Base-by-base conservation (phyloP, 2,797 vertebrate genomes). In the Halcyon leucocephala region DNA sequence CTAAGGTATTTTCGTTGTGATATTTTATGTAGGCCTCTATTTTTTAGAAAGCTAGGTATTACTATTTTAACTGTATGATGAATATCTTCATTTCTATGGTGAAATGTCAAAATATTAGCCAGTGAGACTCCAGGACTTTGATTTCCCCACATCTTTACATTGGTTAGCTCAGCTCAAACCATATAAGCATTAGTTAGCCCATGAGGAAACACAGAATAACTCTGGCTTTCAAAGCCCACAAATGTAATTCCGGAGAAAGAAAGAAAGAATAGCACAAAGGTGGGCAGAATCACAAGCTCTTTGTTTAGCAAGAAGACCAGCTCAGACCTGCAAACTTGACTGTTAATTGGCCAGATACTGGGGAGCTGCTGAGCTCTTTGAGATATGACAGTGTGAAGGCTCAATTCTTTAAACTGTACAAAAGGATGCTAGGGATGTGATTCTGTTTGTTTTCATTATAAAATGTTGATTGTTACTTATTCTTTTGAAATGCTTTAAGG, bases 151-250 rank as follows among this genome's bases (percentile, higher is more conserved):
- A 14, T n/a, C 17, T 49, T 86, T 46, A 19, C 19, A 51, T 3
- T 4, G 20, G 25, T n/a, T 66, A 73, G 20, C 18, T 85, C 62
- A 55, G 58, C 13, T 78, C 37, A 66, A 70, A 11, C 9, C 10
- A 42, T 12, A 5, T 3, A 19, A 44, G 20, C 15, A n/a, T 37
- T 33, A 71, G 5, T 44, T 81, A 49, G 51, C 21, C 46, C 51
- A 58, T 0, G 0, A 73, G 26, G 42, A 93, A 62, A 4, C 35
- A 60, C 1, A 1, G 55, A 77, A 49, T 3, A 13, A 15, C 20
- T 82, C 42, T 26, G 16, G 24, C 21, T 48, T 48, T 48, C 46
- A 24, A 21, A 78, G 49, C 2, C 3, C 8, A 16, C 9, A 61
- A 41, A 35, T 57, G 24, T n/a, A 4, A 31, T 66, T 82, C 37